These are phyloP conservation scores for Notodonta dromedarius DNA, from an alignment of 2,888 invertebrate species.

Conservation along the genomic window DNA sequence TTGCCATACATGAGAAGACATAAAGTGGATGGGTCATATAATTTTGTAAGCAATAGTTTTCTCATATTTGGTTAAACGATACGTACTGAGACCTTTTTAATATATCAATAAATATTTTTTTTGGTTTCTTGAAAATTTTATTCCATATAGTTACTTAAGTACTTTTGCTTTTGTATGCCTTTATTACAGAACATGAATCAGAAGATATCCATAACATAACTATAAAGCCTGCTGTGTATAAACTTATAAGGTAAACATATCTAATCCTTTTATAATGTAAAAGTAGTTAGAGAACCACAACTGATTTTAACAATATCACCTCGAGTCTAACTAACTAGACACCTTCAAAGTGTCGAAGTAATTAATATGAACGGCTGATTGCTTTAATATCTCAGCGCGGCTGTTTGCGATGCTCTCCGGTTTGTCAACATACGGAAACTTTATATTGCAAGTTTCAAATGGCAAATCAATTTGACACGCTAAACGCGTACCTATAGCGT, in stretches of 20 bases:
- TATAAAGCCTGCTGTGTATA: no score
- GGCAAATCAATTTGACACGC: slow-evolving; percentile 21
- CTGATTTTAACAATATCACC: neutral
- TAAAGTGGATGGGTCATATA: neutral
- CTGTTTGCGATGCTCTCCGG: slow-evolving; percentile 15
- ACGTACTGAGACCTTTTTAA: no score
- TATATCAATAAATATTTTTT: no score
- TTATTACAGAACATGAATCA: no score
- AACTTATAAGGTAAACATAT: no score
- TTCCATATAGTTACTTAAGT: no score
- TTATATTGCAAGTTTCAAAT: slow-evolving; percentile 29
- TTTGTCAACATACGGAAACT: slow-evolving; percentile 33
- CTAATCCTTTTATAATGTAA: neutral
- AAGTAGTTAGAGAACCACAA: neutral
- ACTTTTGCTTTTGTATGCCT: no score
- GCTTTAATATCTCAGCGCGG: neutral
- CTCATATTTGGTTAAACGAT: neutral
- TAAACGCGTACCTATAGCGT: slow-evolving; percentile 24
- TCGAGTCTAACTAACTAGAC: neutral
- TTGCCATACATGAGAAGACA: neutral
- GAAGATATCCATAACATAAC: no score
- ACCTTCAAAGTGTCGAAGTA: neutral
- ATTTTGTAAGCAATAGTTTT: neutral
- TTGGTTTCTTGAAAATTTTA: no score
- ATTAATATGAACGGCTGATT: slow-evolving; percentile 3